Evolutionary conservation across 2,797 vertebrate species (phyloP).

Genomic region (Meriones psammophilus): DNA sequence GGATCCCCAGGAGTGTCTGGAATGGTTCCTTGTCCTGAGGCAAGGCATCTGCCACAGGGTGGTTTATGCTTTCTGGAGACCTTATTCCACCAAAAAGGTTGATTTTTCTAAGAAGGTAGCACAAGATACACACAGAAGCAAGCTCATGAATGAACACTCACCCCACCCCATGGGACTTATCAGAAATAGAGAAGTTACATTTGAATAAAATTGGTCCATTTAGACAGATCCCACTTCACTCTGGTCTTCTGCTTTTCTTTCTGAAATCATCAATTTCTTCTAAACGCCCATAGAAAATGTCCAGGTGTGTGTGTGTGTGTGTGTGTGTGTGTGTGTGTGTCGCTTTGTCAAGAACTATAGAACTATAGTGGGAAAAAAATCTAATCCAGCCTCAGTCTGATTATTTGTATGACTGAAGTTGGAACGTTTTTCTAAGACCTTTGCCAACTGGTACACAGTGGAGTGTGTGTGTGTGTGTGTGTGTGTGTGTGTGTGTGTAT

Average conservation of each 20-base stretch:
- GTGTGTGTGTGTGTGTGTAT: background rate
- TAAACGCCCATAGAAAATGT: background rate
- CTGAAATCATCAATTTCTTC: background rate
- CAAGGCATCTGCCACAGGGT: conserved; percentile 56
- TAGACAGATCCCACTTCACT: background rate
- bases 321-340: background rate
- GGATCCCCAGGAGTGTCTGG: conserved; percentile 42
- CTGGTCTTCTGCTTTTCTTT: background rate
- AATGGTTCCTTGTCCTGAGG: conserved; percentile 55
- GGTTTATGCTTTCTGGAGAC: conserved; percentile 52
- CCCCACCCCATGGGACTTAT: background rate
- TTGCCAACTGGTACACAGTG: background rate
- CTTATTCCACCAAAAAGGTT: background rate
- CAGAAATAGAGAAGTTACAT: background rate
- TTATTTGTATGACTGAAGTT: background rate
- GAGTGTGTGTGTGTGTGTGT: background rate
- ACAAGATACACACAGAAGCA: no score
- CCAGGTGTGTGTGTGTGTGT: background rate
- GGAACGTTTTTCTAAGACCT: background rate
- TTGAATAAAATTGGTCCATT: background rate
- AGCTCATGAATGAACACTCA: background rate
- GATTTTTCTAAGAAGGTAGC: background rate
- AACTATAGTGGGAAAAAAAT: background rate
- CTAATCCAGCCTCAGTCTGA: background rate
- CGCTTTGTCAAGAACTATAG: background rate